Conservation (phyloP, 35 echinoderm and acorn worm species). For the Heliocidaris erythrogramma region DNA sequence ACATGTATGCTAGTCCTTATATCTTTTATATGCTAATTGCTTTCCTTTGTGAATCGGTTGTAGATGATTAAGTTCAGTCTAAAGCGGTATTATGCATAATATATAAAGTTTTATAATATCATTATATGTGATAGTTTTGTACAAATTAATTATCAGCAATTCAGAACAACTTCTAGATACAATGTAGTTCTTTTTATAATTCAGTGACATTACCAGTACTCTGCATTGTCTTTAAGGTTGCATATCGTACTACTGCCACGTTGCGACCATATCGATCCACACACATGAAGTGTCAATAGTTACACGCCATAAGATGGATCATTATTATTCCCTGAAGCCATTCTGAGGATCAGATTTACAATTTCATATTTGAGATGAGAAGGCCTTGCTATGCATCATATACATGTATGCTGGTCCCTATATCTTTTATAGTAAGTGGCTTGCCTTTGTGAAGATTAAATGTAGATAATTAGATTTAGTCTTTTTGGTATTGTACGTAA, state of each 20-base stretch:
- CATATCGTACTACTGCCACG: not conserved
- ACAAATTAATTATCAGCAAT: too few relatives aligned
- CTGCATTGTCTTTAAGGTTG: not conserved
- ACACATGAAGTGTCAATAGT: not conserved
- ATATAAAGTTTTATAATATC: too few relatives aligned
- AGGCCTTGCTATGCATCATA: not conserved
- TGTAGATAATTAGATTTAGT: not conserved
- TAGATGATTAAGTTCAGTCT: too few relatives aligned
- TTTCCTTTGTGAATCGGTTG: too few relatives aligned
- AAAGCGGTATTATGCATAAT: too few relatives aligned
- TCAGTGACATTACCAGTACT: too few relatives aligned
- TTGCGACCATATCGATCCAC: not conserved
- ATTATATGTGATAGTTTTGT: too few relatives aligned
- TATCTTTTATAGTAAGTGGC: not conserved
- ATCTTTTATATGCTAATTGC: too few relatives aligned
- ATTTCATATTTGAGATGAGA: slow-evolving; percentile 2
- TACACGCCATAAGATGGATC: not conserved
- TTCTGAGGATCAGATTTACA: not conserved
- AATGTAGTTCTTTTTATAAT: too few relatives aligned
- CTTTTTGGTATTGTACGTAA: not conserved
- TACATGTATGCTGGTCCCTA: not conserved
- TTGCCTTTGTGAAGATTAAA: not conserved
- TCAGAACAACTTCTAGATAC: too few relatives aligned
- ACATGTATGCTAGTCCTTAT: too few relatives aligned
- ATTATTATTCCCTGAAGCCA: not conserved